phyloP scores from a whole-genome alignment of 1,140 invertebrate species.

The Telenomus remus region DNA sequence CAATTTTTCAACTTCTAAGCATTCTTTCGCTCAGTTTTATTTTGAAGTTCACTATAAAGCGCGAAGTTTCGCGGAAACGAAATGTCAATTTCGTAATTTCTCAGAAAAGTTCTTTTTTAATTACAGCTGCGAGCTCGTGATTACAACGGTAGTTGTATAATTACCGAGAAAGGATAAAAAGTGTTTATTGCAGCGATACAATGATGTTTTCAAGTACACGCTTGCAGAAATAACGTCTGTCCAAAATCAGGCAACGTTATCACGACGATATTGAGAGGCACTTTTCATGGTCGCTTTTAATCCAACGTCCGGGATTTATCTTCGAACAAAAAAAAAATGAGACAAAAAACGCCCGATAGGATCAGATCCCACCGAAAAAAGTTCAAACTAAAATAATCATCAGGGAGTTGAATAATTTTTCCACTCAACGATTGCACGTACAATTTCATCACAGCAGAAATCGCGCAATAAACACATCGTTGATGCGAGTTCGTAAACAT shows the following conservation, averaged over 20 bases:
- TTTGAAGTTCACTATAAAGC: not conserved
- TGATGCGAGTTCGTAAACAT: not conserved
- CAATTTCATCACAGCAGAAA: no score
- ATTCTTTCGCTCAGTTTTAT: conserved; percentile 9
- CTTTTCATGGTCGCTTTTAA: no score
- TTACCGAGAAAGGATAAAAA: conserved; percentile 4
- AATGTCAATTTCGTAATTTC: conserved; percentile 31
- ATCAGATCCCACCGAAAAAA: not conserved
- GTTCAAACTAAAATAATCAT: not conserved
- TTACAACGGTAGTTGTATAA: conserved; percentile 17
- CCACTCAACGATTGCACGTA: no score
- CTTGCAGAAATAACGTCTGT: no score
- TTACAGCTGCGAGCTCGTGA: conserved; percentile 19
- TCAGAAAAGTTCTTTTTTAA: conserved; percentile 24
- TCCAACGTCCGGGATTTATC: no score
- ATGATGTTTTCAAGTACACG: no score
- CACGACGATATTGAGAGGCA: no score
- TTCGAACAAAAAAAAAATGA: not conserved
- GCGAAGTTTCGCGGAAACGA: no score
- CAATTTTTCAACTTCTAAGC: not conserved
- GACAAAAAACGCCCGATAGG: no score
- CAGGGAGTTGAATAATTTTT: no score
- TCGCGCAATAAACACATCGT: not conserved
- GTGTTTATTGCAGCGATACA: not conserved
- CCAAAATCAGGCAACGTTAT: no score